phyloP scores from a whole-genome alignment of 2,113 vertebrate genomes.

The Daphoenositta chrysoptera region DNA sequence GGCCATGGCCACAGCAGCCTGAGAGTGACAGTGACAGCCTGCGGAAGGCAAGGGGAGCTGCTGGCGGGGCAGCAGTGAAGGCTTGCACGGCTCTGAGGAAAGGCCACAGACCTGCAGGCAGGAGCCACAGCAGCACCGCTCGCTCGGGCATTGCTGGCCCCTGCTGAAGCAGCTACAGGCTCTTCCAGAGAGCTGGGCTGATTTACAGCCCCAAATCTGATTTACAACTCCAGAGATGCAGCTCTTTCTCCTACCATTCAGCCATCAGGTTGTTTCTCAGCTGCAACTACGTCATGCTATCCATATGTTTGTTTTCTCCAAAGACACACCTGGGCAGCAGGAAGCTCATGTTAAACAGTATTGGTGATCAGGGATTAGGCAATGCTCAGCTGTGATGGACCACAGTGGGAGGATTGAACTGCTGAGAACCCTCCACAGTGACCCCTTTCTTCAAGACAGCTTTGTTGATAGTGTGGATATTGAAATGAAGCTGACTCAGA shows the following conservation, averaged over 20 bases:
- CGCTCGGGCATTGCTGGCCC: fast-evolving
- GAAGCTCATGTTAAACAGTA: not conserved
- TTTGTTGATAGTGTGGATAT: not conserved
- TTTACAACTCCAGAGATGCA: not conserved
- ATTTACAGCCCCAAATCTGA: not conserved
- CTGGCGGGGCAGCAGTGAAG: not conserved
- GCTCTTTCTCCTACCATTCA: not conserved
- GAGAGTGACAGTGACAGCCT: not conserved
- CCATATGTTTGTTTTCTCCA: not conserved
- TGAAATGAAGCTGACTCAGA: not conserved
- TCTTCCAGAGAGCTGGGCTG: not conserved
- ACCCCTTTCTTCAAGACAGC: not conserved
- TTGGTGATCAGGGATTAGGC: not conserved
- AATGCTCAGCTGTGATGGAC: not conserved
- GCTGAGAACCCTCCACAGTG: not conserved
- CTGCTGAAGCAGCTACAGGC: not conserved
- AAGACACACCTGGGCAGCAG: not conserved
- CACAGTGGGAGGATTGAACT: not conserved
- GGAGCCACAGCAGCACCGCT: not conserved
- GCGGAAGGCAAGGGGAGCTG: not conserved
- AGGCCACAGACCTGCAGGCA: not conserved
- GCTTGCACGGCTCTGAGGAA: not conserved
- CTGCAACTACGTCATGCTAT: not conserved
- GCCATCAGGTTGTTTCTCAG: not conserved
- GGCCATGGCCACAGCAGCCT: not conserved